Conservation (phyloP, 2,888 invertebrate genomes). For the Drosophila formosana region DNA sequence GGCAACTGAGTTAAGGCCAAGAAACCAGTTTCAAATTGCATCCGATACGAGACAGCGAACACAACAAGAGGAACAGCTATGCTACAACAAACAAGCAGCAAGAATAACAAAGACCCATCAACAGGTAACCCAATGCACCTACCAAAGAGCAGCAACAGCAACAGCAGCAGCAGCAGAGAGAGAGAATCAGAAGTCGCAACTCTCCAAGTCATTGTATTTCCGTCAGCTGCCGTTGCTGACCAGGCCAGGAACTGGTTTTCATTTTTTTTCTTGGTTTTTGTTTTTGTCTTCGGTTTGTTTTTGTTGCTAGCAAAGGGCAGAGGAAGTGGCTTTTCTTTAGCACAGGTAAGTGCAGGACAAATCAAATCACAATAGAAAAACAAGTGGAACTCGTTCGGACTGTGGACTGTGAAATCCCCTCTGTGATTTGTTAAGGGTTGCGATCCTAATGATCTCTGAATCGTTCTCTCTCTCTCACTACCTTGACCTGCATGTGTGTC, state of each 20-base stretch:
- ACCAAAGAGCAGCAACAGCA: slow-evolving; percentile 16
- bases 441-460: slow-evolving; percentile 32
- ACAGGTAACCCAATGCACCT: slow-evolving; percentile 78
- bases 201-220: slow-evolving; percentile 71
- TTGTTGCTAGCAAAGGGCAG: slow-evolving; percentile 54
- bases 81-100: slow-evolving; percentile 39
- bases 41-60: slow-evolving; percentile 44
- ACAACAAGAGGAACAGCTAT: slow-evolving; percentile 12
- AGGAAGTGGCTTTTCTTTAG: slow-evolving; percentile 60
- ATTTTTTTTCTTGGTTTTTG: slow-evolving; percentile 17
- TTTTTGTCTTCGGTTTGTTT: slow-evolving; percentile 11
- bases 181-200: slow-evolving; percentile 69
- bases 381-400: slow-evolving; percentile 58
- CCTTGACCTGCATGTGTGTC: slow-evolving; percentile 3
- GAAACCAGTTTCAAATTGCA: slow-evolving; percentile 67
- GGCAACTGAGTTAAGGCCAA: slow-evolving; percentile 37
- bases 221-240: slow-evolving; percentile 75
- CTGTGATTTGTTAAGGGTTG: slow-evolving; percentile 29
- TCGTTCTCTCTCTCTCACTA: background rate
- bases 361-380: slow-evolving; percentile 33
- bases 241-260: slow-evolving; percentile 49
- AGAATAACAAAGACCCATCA: slow-evolving; percentile 68
- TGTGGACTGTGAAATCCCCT: slow-evolving; percentile 2
- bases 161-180: too few relatives aligned
- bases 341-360: slow-evolving; percentile 40